A percentile compares a stretch with the other conserved stretches of the same genome.
Evolutionary conservation across 2,888 invertebrate species (phyloP).

Genomic region (Caenorhabditis sulstoni): DNA sequence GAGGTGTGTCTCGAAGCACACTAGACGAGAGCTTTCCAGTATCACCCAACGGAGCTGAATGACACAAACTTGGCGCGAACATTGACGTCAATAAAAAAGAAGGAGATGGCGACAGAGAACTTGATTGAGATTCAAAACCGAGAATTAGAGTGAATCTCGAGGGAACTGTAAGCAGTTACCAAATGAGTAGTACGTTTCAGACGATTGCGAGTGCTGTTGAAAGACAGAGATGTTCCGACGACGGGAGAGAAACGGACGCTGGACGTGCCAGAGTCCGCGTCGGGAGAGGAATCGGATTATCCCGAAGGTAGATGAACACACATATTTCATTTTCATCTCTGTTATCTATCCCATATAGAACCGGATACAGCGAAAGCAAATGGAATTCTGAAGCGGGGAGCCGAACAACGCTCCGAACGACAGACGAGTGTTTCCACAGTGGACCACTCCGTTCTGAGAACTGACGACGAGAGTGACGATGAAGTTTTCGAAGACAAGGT

Average conservation of each 20-base stretch:
- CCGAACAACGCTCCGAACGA: not conserved
- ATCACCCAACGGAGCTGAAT: constrained; percentile 66
- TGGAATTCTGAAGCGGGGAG: constrained; percentile 16
- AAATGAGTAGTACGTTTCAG: constrained; percentile 11
- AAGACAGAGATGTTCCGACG: constrained; percentile 1
- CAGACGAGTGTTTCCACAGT: not conserved
- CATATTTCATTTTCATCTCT: not conserved
- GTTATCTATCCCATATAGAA: constrained; percentile 27
- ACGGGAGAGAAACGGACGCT: not conserved
- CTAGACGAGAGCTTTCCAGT: constrained; percentile 49
- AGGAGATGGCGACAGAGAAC: constrained; percentile 59
- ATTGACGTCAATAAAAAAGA: constrained; percentile 52
- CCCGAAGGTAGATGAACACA: constrained; percentile 41
- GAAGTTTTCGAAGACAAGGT: constrained; percentile 11
- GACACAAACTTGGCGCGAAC: constrained; percentile 66
- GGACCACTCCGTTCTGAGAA: not conserved
- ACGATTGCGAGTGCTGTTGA: constrained; percentile 21
- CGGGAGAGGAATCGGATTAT: constrained; percentile 41
- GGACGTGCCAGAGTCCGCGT: constrained; percentile 1
- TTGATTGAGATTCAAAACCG: constrained; percentile 58
- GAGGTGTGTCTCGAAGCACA: not conserved
- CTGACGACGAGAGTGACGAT: constrained; percentile 12
- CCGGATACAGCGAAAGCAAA: constrained; percentile 35
- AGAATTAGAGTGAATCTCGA: constrained; percentile 53
- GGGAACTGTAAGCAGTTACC: not conserved